Conservation (phyloP, 1,140 invertebrate genomes). For the Conopomorpha cramerella region DNA sequence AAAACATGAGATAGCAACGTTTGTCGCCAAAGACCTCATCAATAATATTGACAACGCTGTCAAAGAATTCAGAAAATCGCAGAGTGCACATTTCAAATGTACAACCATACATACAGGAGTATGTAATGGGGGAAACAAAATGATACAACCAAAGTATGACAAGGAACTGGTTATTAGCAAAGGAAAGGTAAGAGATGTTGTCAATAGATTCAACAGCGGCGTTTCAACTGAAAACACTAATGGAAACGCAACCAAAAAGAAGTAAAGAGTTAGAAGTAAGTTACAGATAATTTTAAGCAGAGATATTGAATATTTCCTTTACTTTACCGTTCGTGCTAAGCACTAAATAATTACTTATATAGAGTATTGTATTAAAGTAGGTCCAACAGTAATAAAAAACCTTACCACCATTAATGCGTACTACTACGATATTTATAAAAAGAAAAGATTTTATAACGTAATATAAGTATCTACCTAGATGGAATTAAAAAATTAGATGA, state of each 20-base stretch:
- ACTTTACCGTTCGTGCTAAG: no score
- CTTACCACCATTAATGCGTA: no score
- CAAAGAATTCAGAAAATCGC: constrained; percentile 39
- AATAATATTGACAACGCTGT: constrained; percentile 49
- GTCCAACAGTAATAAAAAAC: no score
- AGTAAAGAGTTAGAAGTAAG: no score
- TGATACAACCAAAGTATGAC: constrained; percentile 44
- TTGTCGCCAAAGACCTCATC: constrained; percentile 48
- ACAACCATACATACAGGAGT: constrained; percentile 17
- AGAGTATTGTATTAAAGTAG: no score
- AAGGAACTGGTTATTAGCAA: constrained; percentile 53
- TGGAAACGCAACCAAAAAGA: constrained; percentile 7
- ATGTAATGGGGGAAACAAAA: constrained; percentile 35
- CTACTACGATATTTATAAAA: no score
- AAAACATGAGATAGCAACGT: constrained; percentile 51
- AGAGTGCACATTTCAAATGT: constrained; percentile 28
- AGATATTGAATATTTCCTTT: no score
- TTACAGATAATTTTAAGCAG: no score
- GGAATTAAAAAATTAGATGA: no score
- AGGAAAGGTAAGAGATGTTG: constrained; percentile 53
- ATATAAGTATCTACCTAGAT: no score
- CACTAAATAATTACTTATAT: no score
- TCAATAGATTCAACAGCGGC: constrained; percentile 48
- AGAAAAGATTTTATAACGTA: no score
- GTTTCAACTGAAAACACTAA: constrained; percentile 18